phyloP scores from a whole-genome alignment of 2,113 vertebrate genomes.

The Formicarius rufipectus region DNA sequence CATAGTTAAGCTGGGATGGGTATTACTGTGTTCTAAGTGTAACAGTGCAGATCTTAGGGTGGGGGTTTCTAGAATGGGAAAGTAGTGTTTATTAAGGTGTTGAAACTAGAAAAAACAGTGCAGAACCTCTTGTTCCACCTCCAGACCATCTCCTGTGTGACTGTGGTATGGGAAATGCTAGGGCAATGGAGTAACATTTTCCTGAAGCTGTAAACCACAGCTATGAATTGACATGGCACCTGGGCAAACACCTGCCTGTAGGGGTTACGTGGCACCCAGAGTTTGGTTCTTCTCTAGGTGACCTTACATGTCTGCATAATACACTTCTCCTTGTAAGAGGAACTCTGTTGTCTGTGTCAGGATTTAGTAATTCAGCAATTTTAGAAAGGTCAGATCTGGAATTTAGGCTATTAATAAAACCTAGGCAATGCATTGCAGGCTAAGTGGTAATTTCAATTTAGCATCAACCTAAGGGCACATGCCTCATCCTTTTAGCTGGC shows the following conservation, averaged over 20 bases:
- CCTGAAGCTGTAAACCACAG: background rate
- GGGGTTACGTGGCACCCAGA: background rate
- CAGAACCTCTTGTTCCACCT: background rate
- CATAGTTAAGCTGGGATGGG: background rate
- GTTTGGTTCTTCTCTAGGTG: constrained; percentile 3
- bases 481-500: constrained; percentile 57
- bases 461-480: constrained; percentile 46
- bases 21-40: background rate
- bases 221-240: background rate
- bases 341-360: constrained; percentile 15
- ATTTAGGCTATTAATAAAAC: constrained; percentile 61
- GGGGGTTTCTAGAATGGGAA: background rate
- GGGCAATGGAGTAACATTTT: background rate
- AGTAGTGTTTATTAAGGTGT: background rate
- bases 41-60: background rate
- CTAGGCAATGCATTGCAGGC: constrained; percentile 14
- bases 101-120: background rate
- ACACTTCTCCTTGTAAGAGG: constrained; percentile 32
- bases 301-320: constrained; percentile 40
- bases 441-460: constrained; percentile 72
- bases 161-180: background rate
- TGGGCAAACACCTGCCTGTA: background rate
- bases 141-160: background rate
- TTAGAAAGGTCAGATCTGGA: constrained; percentile 61
- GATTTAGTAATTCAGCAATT: constrained; percentile 52